Evolutionary conservation across 2,888 invertebrate genomes (phyloP).

Genomic region (Drosophila formosana): DNA sequence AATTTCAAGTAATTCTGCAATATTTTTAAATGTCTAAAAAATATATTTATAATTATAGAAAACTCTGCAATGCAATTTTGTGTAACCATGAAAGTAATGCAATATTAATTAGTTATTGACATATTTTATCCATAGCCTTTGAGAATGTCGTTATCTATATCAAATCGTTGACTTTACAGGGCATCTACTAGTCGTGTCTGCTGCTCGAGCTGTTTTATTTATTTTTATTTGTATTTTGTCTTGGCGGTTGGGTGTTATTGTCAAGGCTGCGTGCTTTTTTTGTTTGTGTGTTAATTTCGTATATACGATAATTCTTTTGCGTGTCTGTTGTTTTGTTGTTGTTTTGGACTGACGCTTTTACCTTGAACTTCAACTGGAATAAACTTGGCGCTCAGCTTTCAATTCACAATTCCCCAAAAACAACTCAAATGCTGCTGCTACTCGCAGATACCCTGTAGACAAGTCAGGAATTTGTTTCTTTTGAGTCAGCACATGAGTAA

Average conservation of each 20-base stretch:
- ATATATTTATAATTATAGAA: too few relatives aligned
- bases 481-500: background rate
- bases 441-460: conserved; percentile 35
- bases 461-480: too few relatives aligned
- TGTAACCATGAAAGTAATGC: too few relatives aligned
- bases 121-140: too few relatives aligned
- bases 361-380: conserved; percentile 80
- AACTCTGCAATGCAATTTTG: too few relatives aligned
- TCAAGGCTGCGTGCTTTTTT: conserved; percentile 56
- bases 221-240: conserved; percentile 35
- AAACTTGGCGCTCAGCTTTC: conserved; percentile 65
- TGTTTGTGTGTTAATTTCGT: conserved; percentile 63
- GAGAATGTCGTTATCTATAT: too few relatives aligned
- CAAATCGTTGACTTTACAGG: background rate
- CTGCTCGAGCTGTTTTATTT: background rate
- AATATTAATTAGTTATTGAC: too few relatives aligned
- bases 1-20: too few relatives aligned
- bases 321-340: conserved; percentile 45
- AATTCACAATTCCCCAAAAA: conserved; percentile 33
- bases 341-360: conserved; percentile 58
- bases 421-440: background rate
- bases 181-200: conserved; percentile 3
- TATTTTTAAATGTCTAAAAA: too few relatives aligned
- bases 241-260: conserved; percentile 45
- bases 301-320: conserved; percentile 62